phyloP scores from a whole-genome alignment of 2,797 vertebrate genomes.

The Ptychadena robeensis region DNA sequence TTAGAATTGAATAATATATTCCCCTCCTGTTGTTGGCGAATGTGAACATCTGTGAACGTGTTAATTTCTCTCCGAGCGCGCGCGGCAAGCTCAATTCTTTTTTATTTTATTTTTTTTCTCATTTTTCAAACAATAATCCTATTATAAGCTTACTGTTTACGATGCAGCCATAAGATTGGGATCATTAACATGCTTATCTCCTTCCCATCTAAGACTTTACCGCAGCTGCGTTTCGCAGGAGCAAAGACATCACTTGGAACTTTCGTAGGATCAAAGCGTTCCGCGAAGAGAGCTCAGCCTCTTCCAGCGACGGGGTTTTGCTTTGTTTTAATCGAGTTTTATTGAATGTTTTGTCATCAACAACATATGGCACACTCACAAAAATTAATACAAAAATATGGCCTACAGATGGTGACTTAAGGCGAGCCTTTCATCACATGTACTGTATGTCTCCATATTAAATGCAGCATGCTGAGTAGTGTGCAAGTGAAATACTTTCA shows the following conservation, averaged over 20 bases:
- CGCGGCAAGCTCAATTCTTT: slow-evolving; percentile 65
- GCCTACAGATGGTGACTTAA: background rate
- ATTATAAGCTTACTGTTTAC: slow-evolving; percentile 66
- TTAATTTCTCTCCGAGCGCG: slow-evolving; percentile 64
- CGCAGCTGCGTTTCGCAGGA: slow-evolving; percentile 31
- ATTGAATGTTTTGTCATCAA: background rate
- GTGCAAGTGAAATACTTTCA: background rate
- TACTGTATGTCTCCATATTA: background rate
- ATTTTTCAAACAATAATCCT: slow-evolving; percentile 68
- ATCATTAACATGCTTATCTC: slow-evolving; percentile 55
- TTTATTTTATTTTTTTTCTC: slow-evolving; percentile 64
- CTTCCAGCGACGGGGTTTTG: background rate
- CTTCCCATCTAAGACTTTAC: slow-evolving; percentile 38
- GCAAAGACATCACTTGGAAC: slow-evolving; percentile 1
- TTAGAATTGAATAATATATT: slow-evolving; percentile 70
- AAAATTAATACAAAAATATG: background rate
- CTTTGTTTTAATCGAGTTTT: background rate
- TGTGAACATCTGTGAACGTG: slow-evolving; percentile 68
- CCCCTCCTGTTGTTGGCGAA: slow-evolving; percentile 68
- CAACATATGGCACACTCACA: background rate
- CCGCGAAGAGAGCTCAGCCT: slow-evolving; percentile 25
- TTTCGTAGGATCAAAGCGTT: slow-evolving; percentile 26
- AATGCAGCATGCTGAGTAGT: too few relatives aligned
- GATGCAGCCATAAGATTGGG: slow-evolving; percentile 35
- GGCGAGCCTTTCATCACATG: too few relatives aligned